phyloP scores from a whole-genome alignment of 1,140 invertebrate species.

The Drosophila arizonae region DNA sequence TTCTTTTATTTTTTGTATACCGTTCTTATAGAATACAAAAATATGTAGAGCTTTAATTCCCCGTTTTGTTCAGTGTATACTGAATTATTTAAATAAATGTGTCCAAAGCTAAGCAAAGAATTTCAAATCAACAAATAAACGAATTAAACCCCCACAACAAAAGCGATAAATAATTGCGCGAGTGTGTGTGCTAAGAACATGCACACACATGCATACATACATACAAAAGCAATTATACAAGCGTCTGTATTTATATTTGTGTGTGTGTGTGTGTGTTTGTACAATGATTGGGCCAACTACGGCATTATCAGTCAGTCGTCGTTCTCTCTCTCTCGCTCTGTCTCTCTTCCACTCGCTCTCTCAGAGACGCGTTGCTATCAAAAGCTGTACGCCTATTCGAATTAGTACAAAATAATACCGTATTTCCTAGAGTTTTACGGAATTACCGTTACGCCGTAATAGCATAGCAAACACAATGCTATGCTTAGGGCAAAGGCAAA shows the following conservation, averaged over 20 bases:
- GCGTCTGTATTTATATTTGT: background rate
- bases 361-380: constrained; percentile 24
- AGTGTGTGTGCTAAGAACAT: background rate
- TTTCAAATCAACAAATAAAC: constrained; percentile 58
- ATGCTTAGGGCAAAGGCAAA: constrained; percentile 33
- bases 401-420: constrained; percentile 81
- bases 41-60: background rate
- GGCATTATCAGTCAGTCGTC: constrained; percentile 36
- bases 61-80: constrained; percentile 27
- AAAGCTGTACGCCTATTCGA: constrained; percentile 74
- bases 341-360: no score
- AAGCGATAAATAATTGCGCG: constrained; percentile 16
- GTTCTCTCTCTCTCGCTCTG: background rate
- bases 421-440: constrained; percentile 79
- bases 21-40: no score
- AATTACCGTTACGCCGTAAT: constrained; percentile 71
- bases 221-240: background rate
- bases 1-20: background rate
- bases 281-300: constrained; percentile 16
- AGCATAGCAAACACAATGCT: constrained; percentile 28
- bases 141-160: constrained; percentile 57
- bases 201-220: background rate
- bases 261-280: background rate
- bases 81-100: constrained; percentile 65
- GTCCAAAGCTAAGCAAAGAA: constrained; percentile 51